Percentiles rank a stretch among this genome's conserved stretches.
Conservation (phyloP, 2,888 invertebrate species). For the Drosophila subsilvestris region DNA sequence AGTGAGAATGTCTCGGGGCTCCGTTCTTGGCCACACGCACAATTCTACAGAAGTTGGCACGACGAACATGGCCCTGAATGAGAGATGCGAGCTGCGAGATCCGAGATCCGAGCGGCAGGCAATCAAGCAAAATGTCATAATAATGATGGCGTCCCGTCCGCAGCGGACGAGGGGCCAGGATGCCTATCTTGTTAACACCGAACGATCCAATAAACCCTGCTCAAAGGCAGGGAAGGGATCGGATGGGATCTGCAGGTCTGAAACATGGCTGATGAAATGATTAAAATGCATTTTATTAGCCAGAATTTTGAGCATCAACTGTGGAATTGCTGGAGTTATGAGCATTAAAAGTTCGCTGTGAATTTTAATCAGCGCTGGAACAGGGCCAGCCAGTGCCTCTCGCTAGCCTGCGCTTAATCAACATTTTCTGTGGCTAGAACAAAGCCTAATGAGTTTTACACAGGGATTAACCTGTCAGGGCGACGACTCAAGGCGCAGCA, state of each 20-base stretch:
- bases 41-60: conserved; percentile 67
- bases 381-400: neutral
- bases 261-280: conserved; percentile 52
- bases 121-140: conserved; percentile 80
- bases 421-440: conserved; percentile 10
- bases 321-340: conserved; percentile 4
- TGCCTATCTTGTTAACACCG: conserved; percentile 74
- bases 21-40: conserved; percentile 70
- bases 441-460: conserved; percentile 54
- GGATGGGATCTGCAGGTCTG: neutral
- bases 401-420: neutral
- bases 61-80: conserved; percentile 53
- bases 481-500: conserved; percentile 8
- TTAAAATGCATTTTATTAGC: conserved; percentile 71
- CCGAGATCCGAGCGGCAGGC: conserved; percentile 31
- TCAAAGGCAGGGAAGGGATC: neutral
- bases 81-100: neutral
- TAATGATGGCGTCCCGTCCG: conserved; percentile 78
- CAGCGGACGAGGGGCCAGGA: conserved; percentile 56
- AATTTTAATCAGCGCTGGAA: conserved; percentile 1
- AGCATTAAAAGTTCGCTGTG: neutral
- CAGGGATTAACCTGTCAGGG: conserved; percentile 63
- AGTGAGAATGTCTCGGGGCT: conserved; percentile 49
- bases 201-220: conserved; percentile 39
- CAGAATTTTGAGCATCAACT: conserved; percentile 39